A percentile compares a stretch with the other conserved stretches of the same genome.
phyloP scores from a whole-genome alignment of 2,797 vertebrate species.

The Remorina albescens region DNA sequence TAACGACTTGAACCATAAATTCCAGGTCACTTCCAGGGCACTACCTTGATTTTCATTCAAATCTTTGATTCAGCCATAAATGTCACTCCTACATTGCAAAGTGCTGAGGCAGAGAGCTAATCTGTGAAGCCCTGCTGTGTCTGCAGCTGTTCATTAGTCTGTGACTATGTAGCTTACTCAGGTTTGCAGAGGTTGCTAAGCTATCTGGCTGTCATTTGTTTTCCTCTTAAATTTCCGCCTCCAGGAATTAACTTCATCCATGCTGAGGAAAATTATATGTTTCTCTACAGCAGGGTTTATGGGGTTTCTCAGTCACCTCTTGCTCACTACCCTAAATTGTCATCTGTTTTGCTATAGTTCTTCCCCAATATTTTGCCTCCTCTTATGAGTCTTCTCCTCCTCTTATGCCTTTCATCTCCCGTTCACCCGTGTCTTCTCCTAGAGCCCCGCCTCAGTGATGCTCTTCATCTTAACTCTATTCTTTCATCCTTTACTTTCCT shows the following conservation, averaged over 20 bases:
- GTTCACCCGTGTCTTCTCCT: slow-evolving; percentile 37
- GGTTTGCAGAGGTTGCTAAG: slow-evolving; percentile 66
- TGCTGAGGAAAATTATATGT: slow-evolving; percentile 27
- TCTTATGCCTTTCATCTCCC: slow-evolving; percentile 30
- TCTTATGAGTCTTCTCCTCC: slow-evolving; percentile 12
- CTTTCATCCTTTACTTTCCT: slow-evolving; percentile 61
- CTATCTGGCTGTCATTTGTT: slow-evolving; percentile 73
- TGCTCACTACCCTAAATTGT: slow-evolving; percentile 47
- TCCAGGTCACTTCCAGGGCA: slow-evolving; percentile 55
- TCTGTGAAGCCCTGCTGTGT: slow-evolving; percentile 69
- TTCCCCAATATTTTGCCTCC: slow-evolving; percentile 18
- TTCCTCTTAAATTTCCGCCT: slow-evolving; percentile 67
- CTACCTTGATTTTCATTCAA: slow-evolving; percentile 59
- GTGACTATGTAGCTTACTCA: slow-evolving; percentile 74
- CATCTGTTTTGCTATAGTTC: slow-evolving; percentile 28
- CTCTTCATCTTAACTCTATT: slow-evolving; percentile 53
- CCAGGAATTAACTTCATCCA: slow-evolving; percentile 64
- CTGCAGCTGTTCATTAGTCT: slow-evolving; percentile 76
- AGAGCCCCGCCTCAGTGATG: slow-evolving; percentile 48
- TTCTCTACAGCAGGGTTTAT: slow-evolving; percentile 34
- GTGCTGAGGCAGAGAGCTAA: slow-evolving; percentile 66
- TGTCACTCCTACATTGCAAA: slow-evolving; percentile 56
- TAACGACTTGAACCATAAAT: slow-evolving; percentile 51
- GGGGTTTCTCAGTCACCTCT: slow-evolving; percentile 31
- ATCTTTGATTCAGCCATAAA: slow-evolving; percentile 70